These are phyloP conservation scores for Drosophila pallidifrons DNA, from an alignment of 1,140 invertebrate genomes.

Conservation along the genomic window DNA sequence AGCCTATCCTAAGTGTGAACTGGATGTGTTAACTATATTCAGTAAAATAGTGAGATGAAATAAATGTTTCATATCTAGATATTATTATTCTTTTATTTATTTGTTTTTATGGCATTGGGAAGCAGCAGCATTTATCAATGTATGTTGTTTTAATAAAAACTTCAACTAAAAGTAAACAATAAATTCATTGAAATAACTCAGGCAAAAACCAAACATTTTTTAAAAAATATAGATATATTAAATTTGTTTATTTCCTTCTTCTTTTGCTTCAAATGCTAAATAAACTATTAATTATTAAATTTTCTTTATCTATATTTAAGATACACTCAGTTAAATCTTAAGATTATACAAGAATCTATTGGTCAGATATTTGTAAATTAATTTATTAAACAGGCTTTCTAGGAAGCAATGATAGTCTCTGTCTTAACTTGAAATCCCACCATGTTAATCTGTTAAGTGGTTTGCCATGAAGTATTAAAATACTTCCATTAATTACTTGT, in stretches of 20 bases:
- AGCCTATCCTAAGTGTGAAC: constrained; percentile 67
- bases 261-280: no score
- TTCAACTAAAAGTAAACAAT: no score
- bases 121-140: background rate
- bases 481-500: background rate
- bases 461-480: background rate
- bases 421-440: background rate
- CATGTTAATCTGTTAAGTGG: constrained; percentile 2
- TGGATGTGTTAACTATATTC: constrained; percentile 62
- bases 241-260: no score
- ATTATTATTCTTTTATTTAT: background rate
- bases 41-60: constrained; percentile 73
- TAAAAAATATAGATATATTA: no score
- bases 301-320: no score
- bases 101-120: background rate
- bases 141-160: no score
- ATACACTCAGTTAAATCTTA: no score
- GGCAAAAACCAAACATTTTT: no score
- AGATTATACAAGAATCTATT: no score
- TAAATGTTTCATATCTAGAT: constrained; percentile 27
- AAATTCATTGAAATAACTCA: no score
- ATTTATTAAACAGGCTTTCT: background rate
- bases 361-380: background rate
- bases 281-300: no score
- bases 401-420: background rate